These are phyloP conservation scores for Actinia tenebrosa DNA, from an alignment of 64 coral and sea anemone genomes.

Conservation along the genomic window DNA sequence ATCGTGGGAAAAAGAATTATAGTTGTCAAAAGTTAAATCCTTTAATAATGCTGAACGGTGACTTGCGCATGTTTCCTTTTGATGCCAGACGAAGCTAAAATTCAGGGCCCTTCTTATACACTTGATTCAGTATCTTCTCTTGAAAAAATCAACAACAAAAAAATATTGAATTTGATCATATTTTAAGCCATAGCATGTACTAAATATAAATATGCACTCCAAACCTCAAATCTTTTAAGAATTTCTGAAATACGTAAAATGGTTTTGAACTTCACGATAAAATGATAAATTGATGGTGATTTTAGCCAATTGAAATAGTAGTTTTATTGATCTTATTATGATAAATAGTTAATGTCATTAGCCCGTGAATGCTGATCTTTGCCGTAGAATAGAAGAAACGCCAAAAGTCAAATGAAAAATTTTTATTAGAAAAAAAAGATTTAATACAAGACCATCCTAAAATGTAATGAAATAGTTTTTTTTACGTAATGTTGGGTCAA, in stretches of 20 bases:
- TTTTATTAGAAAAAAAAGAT: neutral
- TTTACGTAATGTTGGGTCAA: neutral
- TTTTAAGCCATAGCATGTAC: too few species aligned
- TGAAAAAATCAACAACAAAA: too few species aligned
- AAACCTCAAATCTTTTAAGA: neutral
- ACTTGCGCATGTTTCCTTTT: neutral
- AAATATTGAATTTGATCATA: too few species aligned
- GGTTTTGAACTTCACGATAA: too few species aligned
- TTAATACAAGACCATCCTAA: neutral
- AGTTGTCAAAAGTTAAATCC: neutral
- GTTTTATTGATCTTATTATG: neutral
- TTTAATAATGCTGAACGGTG: neutral
- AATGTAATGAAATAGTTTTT: neutral
- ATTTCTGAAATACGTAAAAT: neutral
- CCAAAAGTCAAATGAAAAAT: neutral
- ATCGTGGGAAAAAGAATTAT: neutral
- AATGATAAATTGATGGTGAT: neutral
- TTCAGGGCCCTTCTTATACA: neutral
- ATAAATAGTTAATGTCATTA: neutral
- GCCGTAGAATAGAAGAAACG: neutral
- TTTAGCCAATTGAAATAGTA: neutral
- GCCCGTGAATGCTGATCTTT: neutral
- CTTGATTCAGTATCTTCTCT: neutral
- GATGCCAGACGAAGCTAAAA: neutral
- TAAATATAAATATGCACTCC: too few species aligned